These are phyloP conservation scores for Panulirus ornatus DNA, from an alignment of 1,140 invertebrate species.

Conservation along the genomic window DNA sequence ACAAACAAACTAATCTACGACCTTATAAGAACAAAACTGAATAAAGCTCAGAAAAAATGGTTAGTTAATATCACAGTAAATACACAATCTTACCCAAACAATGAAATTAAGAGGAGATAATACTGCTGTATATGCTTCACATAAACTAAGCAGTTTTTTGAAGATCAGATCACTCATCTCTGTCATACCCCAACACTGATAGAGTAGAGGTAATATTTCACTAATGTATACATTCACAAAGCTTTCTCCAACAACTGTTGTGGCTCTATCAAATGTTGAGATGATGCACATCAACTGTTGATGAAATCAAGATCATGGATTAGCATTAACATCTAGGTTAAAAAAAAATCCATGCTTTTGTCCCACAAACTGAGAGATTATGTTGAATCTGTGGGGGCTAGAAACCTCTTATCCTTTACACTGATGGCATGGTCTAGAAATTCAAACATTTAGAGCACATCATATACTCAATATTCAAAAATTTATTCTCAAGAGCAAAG, in stretches of 20 bases:
- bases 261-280: conserved; percentile 32
- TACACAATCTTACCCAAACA: conserved; percentile 33
- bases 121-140: neutral
- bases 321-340: neutral
- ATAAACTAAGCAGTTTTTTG: conserved; percentile 27
- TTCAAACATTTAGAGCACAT: no score
- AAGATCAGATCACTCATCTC: conserved; percentile 24
- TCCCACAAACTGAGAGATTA: no score
- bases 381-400: no score
- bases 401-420: no score
- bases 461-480: no score
- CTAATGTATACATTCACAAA: conserved; percentile 37
- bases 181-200: conserved; percentile 41
- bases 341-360: neutral
- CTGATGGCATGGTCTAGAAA: no score
- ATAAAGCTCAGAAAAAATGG: no score
- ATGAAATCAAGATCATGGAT: neutral
- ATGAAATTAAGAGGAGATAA: conserved; percentile 29
- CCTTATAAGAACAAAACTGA: no score
- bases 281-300: conserved; percentile 38
- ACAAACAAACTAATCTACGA: no score
- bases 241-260: conserved; percentile 11
- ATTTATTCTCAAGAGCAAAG: no score
- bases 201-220: conserved; percentile 36
- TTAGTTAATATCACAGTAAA: no score